Base-by-base conservation (phyloP, 2,888 invertebrate species). In the Ametastegia equiseti region DNA sequence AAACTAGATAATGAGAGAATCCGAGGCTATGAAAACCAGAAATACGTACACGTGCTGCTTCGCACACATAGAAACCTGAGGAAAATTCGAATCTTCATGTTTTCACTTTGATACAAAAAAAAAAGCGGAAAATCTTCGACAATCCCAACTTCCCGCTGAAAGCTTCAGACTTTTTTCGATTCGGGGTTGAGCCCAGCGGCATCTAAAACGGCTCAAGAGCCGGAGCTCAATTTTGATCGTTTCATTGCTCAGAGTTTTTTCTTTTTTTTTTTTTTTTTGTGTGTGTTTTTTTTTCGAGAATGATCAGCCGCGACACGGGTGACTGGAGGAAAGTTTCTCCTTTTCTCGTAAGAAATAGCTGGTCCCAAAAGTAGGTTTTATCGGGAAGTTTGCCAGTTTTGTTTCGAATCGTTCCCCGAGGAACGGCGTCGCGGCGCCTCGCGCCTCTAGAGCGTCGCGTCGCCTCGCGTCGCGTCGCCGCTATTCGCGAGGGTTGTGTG, bases 371-470 rank as follows among this genome's bases (percentile, higher is more conserved):
- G 80, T 67, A 57, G 57, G 67, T 57, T 71, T 71, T 80, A 80
- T 71, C 80, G 60, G n/a, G 42, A 80, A 71, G 23, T 69, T 71
- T 69, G 42, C 54, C 71, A 80, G 80, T 80, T 80, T 80, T 65
- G 57, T 71, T 4, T 67, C 27, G 71, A 80, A 80, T 80, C 57
- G 80, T 71, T 71, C 80, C 80, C 80, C 39, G n/a, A 57, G 71
- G 80, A 80, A 80, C 36, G 80, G 80, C 30, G 79, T 63, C 79
- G 79, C 54, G 54, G 39, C 57, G 75, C 63, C 60, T 65, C 42
- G 13, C 60, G 60, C 57, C 57, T 27, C 23, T 9, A 19, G 30
- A 6, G 63, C 75, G 73, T 63, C 39, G 15, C 13, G 15, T 0
- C 39, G 45, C 19, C n/a, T 33, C 30, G n/a, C 23, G 45, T 11